Conservation (phyloP, 2,888 invertebrate species). For the Tetragnatha montana region DNA sequence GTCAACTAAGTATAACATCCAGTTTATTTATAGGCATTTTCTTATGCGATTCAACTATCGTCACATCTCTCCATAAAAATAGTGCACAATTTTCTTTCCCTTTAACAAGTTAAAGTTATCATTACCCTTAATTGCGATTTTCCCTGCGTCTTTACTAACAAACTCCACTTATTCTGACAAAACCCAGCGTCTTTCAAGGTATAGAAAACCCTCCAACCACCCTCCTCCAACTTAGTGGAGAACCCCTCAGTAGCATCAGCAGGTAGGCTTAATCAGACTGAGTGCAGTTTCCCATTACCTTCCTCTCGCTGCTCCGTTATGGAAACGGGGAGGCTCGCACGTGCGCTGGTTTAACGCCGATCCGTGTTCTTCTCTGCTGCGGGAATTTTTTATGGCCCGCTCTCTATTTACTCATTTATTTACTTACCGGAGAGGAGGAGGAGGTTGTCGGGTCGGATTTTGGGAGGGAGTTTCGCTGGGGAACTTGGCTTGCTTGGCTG, state of each 20-base stretch:
- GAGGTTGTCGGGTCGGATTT: constrained; percentile 21
- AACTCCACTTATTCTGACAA: too few species aligned
- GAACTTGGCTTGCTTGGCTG: constrained; percentile 36
- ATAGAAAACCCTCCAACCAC: background rate
- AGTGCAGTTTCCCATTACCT: constrained; percentile 62
- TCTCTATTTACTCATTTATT: constrained; percentile 47
- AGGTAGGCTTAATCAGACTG: constrained; percentile 64
- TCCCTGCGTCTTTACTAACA: too few species aligned
- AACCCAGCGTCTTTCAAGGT: background rate
- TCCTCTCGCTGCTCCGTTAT: background rate
- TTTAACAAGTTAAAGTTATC: too few species aligned
- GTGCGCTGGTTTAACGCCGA: constrained; percentile 42
- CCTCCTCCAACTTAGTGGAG: constrained; percentile 10
- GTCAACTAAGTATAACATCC: too few species aligned
- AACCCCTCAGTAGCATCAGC: constrained; percentile 47
- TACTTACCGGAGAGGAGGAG: background rate
- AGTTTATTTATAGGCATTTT: too few species aligned
- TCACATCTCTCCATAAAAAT: too few species aligned
- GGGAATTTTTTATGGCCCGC: constrained; percentile 23
- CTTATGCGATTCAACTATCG: too few species aligned
- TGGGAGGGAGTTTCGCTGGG: constrained; percentile 13
- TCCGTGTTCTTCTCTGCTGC: constrained; percentile 15
- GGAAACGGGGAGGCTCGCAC: constrained; percentile 14
- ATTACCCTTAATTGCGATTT: too few species aligned
- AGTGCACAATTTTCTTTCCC: too few species aligned